A percentile compares a stretch with the other conserved stretches of the same genome.
These are phyloP conservation scores for Sisyra terminalis DNA, from an alignment of 2,888 invertebrate genomes.

Conservation along the genomic window DNA sequence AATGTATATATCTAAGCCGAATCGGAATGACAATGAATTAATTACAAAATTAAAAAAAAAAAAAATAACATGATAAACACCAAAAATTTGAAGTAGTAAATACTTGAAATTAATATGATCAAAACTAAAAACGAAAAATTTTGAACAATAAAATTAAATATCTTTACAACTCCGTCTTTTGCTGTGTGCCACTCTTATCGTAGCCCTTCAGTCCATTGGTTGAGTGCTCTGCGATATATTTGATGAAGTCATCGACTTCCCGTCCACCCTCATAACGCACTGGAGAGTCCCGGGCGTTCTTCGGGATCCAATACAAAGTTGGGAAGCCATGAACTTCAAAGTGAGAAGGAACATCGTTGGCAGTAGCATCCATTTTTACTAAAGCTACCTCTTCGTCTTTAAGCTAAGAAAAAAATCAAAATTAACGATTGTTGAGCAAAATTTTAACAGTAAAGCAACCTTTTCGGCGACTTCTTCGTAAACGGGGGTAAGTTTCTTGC, in stretches of 20 bases:
- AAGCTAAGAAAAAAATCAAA: slow-evolving; percentile 38
- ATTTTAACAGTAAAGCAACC: slow-evolving; percentile 24
- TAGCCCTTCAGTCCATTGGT: slow-evolving; percentile 74
- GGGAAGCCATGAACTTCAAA: slow-evolving; percentile 96
- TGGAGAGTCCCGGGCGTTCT: slow-evolving; percentile 60
- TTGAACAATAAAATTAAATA: too few relatives aligned
- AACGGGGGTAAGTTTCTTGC: slow-evolving; percentile 86
- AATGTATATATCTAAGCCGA: too few relatives aligned
- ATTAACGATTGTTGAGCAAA: not conserved
- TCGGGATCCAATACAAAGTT: slow-evolving; percentile 90
- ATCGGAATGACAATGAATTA: too few relatives aligned
- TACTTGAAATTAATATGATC: too few relatives aligned
- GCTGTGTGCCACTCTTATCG: slow-evolving; percentile 66
- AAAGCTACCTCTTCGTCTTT: slow-evolving; percentile 76
- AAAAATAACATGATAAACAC: too few relatives aligned
- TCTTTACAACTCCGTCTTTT: slow-evolving; percentile 45
- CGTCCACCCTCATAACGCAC: slow-evolving; percentile 87
- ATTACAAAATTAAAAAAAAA: too few relatives aligned
- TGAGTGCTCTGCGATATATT: slow-evolving; percentile 85
- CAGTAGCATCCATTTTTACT: slow-evolving; percentile 96
- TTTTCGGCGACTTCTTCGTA: slow-evolving; percentile 88
- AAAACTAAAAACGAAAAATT: too few relatives aligned
- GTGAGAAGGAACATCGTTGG: slow-evolving; percentile 86
- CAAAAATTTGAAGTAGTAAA: too few relatives aligned
- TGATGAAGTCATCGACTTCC: slow-evolving; percentile 82